Conservation (phyloP, 2,888 invertebrate genomes). For the Desoria tigrina region DNA sequence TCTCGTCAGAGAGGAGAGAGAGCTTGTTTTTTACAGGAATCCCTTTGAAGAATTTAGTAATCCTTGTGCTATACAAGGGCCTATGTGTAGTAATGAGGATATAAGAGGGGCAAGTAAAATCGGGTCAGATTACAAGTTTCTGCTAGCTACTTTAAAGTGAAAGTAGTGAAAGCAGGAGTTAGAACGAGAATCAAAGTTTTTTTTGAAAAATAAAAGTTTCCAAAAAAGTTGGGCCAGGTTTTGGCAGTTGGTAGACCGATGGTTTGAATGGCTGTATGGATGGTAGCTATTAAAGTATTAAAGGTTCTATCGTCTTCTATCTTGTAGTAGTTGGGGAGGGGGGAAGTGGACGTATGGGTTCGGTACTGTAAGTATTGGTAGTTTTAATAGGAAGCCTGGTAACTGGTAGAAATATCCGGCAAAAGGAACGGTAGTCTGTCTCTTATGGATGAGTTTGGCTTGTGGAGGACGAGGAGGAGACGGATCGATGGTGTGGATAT, state of each 20-base stretch:
- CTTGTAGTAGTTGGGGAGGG: not conserved
- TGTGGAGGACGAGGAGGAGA: not conserved
- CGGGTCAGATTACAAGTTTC: too few relatives aligned
- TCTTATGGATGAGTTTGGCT: conserved; percentile 12
- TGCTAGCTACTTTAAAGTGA: too few relatives aligned
- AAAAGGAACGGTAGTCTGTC: not conserved
- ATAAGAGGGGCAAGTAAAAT: too few relatives aligned
- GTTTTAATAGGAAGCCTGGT: not conserved
- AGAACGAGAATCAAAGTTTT: too few relatives aligned
- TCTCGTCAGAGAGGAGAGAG: not conserved
- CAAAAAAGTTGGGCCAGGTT: conserved; percentile 8
- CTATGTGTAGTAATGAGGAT: too few relatives aligned
- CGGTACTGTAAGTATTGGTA: not conserved
- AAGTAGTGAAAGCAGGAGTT: too few relatives aligned
- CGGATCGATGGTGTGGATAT: conserved; percentile 52
- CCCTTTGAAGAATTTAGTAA: too few relatives aligned
- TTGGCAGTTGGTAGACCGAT: conserved; percentile 45
- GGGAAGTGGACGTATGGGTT: conserved; percentile 5
- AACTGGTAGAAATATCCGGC: too few relatives aligned
- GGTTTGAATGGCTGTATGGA: conserved; percentile 44
- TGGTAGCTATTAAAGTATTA: conserved; percentile 20
- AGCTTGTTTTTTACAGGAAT: conserved; percentile 7
- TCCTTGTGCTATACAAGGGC: too few relatives aligned
- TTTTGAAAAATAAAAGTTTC: not conserved
- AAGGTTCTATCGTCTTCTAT: conserved; percentile 1